Evolutionary conservation across 2,797 vertebrate genomes (phyloP).

Genomic region (Gallinago nigripennis): DNA sequence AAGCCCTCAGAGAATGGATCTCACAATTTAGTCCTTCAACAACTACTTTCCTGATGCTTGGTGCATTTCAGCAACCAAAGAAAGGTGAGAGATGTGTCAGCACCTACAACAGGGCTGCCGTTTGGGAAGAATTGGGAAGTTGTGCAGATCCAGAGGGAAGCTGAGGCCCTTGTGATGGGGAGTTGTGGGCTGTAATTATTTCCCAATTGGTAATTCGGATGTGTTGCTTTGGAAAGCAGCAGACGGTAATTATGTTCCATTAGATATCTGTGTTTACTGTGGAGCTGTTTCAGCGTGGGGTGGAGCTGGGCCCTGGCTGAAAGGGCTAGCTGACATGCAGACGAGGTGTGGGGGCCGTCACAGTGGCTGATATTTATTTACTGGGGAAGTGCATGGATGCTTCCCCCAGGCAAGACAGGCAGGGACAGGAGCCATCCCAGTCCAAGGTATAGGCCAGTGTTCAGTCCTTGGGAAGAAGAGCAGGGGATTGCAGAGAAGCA

Average conservation of each 20-base stretch:
- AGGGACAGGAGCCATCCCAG: neutral
- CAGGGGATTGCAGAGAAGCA: neutral
- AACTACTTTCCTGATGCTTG: neutral
- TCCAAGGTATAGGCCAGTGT: neutral
- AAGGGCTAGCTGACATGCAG: neutral
- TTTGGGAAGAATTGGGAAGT: neutral
- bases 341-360: fast-evolving
- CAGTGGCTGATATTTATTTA: neutral
- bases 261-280: slow-evolving; percentile 22
- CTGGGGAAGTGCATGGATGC: neutral
- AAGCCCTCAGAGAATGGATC: neutral
- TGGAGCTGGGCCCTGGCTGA: neutral
- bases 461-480: neutral
- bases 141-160: neutral
- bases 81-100: neutral
- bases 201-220: slow-evolving; percentile 28
- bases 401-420: neutral
- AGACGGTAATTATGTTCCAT: slow-evolving; percentile 27
- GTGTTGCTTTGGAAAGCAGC: slow-evolving; percentile 24
- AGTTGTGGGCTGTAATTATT: slow-evolving; percentile 46
- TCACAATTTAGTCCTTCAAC: neutral
- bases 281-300: neutral
- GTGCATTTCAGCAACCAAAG: neutral
- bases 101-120: neutral
- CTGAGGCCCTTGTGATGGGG: neutral